Conservation (phyloP, 2,797 vertebrate genomes). For the Mormyrops boulengeri region DNA sequence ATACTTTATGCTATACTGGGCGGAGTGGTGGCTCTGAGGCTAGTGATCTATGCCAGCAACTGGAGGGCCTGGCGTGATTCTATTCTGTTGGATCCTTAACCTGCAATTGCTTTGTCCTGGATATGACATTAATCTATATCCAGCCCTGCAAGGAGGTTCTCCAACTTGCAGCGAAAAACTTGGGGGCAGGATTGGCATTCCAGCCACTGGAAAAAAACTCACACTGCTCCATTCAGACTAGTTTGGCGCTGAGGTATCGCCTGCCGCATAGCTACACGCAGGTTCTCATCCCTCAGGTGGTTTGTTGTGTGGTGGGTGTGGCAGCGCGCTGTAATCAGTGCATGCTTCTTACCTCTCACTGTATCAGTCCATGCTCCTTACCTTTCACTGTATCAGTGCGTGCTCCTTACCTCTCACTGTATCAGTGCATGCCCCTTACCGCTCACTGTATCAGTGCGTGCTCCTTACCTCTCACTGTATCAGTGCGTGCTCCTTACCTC, state of each 20-base stretch:
- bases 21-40: not conserved
- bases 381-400: not conserved
- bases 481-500: not conserved
- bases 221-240: not conserved
- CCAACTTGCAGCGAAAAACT: not conserved
- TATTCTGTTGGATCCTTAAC: not conserved
- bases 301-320: not conserved
- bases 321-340: not conserved
- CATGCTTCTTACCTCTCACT: not conserved
- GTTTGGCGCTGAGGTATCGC: not conserved
- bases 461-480: not conserved
- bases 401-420: not conserved
- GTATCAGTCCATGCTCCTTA: too few relatives aligned
- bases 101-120: not conserved
- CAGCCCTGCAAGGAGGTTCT: not conserved
- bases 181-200: not conserved
- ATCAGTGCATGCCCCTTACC: not conserved
- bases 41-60: not conserved
- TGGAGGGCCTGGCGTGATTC: not conserved
- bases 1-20: slow-evolving; percentile 28
- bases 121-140: not conserved
- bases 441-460: not conserved
- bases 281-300: not conserved
- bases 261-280: not conserved
- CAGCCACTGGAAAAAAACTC: not conserved